These are phyloP conservation scores for Nebria brevicollis DNA, from an alignment of 2,888 invertebrate genomes.

Conservation along the genomic window DNA sequence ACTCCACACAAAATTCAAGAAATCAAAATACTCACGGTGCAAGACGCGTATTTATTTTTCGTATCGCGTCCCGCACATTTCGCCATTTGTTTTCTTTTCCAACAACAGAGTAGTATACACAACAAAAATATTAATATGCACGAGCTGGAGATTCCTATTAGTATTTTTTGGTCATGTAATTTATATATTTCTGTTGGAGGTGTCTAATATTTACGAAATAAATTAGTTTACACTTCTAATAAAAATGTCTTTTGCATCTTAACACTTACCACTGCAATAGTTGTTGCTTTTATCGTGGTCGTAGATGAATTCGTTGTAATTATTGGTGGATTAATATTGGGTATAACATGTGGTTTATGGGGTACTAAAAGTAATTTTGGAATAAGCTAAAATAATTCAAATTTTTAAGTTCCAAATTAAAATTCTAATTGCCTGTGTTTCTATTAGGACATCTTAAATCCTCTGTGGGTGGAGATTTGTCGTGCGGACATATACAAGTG, in stretches of 20 bases:
- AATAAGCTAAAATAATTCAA: neutral
- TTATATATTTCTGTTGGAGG: conserved; percentile 2
- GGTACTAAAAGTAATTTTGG: neutral
- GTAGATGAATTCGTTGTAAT: neutral
- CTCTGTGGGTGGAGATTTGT: conserved; percentile 69
- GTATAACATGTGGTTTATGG: neutral
- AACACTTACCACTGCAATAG: neutral
- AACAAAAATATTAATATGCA: conserved; percentile 45
- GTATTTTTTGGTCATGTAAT: conserved; percentile 28
- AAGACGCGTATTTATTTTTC: conserved; percentile 31
- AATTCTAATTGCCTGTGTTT: conserved; percentile 65
- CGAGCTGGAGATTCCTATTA: conserved; percentile 18
- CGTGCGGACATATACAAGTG: conserved; percentile 75
- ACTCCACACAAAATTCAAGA: neutral
- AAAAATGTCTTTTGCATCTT: neutral
- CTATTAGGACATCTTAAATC: conserved; percentile 72
- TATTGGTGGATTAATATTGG: neutral
- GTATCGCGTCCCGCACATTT: conserved; percentile 38
- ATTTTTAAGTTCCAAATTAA: neutral
- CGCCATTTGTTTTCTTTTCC: conserved; percentile 51
- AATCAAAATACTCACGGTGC: conserved; percentile 31
- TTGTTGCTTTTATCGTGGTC: neutral
- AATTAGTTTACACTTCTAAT: neutral
- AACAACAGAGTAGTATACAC: conserved; percentile 49
- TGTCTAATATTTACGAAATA: neutral